phyloP scores from a whole-genome alignment of 1,140 invertebrate genomes.

The Aporrectodea caliginosa region DNA sequence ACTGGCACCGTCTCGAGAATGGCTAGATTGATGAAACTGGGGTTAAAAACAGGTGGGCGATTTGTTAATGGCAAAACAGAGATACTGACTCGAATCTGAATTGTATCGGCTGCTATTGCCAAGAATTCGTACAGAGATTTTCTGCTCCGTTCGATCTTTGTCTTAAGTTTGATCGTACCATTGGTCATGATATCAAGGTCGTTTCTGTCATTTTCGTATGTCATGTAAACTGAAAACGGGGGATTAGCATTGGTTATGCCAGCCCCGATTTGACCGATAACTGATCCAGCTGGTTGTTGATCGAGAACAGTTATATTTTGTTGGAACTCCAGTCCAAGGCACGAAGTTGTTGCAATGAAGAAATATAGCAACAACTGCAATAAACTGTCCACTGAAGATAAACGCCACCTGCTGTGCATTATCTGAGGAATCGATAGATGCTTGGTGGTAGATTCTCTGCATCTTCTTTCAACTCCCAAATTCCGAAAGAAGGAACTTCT shows the following conservation, averaged over 20 bases:
- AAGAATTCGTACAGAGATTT: slow-evolving; percentile 14
- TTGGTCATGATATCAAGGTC: neutral
- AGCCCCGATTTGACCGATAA: slow-evolving; percentile 2
- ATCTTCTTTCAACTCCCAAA: no score
- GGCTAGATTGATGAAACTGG: slow-evolving; percentile 71
- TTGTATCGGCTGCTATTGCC: neutral
- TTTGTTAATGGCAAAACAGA: slow-evolving; percentile 60
- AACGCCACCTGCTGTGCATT: no score
- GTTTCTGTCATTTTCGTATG: neutral
- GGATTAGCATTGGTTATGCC: neutral
- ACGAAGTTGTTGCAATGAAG: no score
- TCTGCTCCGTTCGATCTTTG: neutral
- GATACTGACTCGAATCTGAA: slow-evolving; percentile 34
- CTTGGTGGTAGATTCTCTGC: no score
- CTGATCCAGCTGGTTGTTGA: neutral
- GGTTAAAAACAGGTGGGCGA: slow-evolving; percentile 42
- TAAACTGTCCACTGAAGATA: no score
- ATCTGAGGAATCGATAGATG: no score
- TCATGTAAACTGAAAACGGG: neutral
- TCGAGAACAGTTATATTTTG: neutral
- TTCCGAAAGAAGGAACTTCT: no score
- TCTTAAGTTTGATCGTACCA: slow-evolving; percentile 6
- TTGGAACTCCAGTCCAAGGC: no score
- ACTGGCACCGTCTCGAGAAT: slow-evolving; percentile 91
- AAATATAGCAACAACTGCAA: no score